Percentiles rank a stretch among this genome's conserved stretches.
phyloP scores from a whole-genome alignment of 2,888 invertebrate genomes.

The Amphimallon solstitiale region DNA sequence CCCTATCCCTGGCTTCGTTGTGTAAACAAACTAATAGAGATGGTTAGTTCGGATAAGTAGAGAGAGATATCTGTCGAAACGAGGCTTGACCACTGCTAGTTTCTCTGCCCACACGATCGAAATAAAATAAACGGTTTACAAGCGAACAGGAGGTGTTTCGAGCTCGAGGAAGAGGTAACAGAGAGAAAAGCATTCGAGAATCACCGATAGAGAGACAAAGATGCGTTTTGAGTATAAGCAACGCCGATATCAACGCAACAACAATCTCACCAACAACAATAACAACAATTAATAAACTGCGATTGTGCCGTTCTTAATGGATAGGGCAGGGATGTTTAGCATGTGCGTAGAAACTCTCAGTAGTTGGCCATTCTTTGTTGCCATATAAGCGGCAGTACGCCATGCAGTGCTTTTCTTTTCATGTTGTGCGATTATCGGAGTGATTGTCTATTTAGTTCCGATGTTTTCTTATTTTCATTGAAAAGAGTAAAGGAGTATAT shows the following conservation, averaged over 20 bases:
- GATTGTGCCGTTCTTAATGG: background rate
- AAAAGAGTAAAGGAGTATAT: too few species aligned
- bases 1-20: slow-evolving; percentile 15
- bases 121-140: slow-evolving; percentile 31
- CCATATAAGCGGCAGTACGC: too few species aligned
- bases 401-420: too few species aligned
- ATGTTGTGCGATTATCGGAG: too few species aligned
- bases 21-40: slow-evolving; percentile 37
- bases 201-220: background rate
- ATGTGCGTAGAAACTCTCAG: too few species aligned
- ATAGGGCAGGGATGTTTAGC: background rate
- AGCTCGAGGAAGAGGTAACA: background rate
- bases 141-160: background rate
- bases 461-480: too few species aligned
- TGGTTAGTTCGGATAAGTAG: slow-evolving; percentile 36
- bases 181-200: background rate
- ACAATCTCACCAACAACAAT: background rate
- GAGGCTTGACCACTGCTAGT: slow-evolving; percentile 30
- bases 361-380: too few species aligned
- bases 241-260: background rate
- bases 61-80: slow-evolving; percentile 3
- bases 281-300: background rate
- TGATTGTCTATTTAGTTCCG: too few species aligned
- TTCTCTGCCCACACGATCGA: slow-evolving; percentile 30
- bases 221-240: background rate